These are phyloP conservation scores for Idris sp. DNA, from an alignment of 1,140 invertebrate genomes.

Conservation along the genomic window DNA sequence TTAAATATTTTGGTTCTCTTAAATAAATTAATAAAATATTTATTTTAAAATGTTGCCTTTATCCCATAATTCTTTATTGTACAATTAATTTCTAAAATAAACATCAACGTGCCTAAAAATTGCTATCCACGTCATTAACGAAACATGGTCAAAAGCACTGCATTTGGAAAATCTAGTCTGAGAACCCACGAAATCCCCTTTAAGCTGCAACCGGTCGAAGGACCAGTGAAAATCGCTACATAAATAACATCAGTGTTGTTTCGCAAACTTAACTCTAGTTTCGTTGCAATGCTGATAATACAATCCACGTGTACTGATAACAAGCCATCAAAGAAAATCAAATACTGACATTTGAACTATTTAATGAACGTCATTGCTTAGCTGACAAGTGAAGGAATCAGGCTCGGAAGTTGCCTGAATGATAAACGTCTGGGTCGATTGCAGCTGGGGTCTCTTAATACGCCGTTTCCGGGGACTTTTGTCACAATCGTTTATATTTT, in stretches of 20 bases:
- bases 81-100: not conserved
- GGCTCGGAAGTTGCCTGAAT: constrained; percentile 17
- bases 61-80: not conserved
- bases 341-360: constrained; percentile 51
- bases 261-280: constrained; percentile 18
- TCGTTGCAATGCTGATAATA: too few relatives aligned
- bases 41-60: too few relatives aligned
- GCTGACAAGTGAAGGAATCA: constrained; percentile 28
- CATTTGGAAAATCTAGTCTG: constrained; percentile 2
- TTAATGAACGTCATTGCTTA: constrained; percentile 30
- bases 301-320: constrained; percentile 32
- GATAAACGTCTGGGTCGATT: constrained; percentile 19
- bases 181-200: constrained; percentile 17
- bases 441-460: constrained; percentile 10
- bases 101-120: not conserved
- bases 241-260: constrained; percentile 20
- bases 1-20: too few relatives aligned
- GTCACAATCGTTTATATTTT: too few relatives aligned
- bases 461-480: constrained; percentile 1
- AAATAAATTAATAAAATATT: too few relatives aligned
- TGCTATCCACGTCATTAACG: constrained; percentile 12
- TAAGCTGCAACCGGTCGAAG: constrained; percentile 17
- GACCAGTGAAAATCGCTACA: constrained; percentile 27
- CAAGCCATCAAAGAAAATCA: constrained; percentile 47
- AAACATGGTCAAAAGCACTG: constrained; percentile 10